Base-by-base conservation (phyloP, 2,113 vertebrate genomes). In the Patagioenas fasciata region DNA sequence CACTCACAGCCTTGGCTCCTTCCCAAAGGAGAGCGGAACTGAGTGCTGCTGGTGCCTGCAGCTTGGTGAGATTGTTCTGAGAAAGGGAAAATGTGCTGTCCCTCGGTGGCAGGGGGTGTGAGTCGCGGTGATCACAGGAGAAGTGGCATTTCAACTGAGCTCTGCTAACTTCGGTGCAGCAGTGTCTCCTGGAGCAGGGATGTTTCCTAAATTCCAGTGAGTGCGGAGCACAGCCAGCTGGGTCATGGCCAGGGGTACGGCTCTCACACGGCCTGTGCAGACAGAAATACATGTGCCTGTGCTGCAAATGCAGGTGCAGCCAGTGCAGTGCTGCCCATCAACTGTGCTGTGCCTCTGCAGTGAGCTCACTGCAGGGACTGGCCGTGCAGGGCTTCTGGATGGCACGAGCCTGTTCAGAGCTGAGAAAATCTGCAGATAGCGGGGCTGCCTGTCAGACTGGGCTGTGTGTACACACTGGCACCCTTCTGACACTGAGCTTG, bases 1-100 rank as follows among this genome's bases (percentile, higher is more conserved):
- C 81, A 88, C 77, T 95, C 1, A 2, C 79, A 83, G 82, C 40
- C 80, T 85, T 96, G 95, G 93, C 91, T 95, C 47, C 42, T 75
- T 93, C 87, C 95, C 96, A 95, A 42, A 86, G 67, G 66, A 51
- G 66, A 89, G 74, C 58, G 80, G 78, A 71, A 87, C 73, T 91
- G 69, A 53, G 40, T 73, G 93, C 78, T 93, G 89, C 81, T 78
- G 91, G 16, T 85, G 79, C 90, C 79, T 62, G 75, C 51, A 62
- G 81, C 87, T 65, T 85, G 77, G 73, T 71, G 5, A 29, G 84
- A 50, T 72, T 75, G 78, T n/a, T 94, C 78, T 34, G 62, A 79
- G 74, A 36, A 74, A 85, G 36, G 44, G 78, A 42, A 82, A 81
- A 78, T 5, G 82, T 62, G 57, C 91, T 53, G 86, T 88, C 53